Evolutionary conservation across 2,113 vertebrate genomes (phyloP), one percentile per base, ranked within the genome.

Genomic region (Turnix velox): DNA sequence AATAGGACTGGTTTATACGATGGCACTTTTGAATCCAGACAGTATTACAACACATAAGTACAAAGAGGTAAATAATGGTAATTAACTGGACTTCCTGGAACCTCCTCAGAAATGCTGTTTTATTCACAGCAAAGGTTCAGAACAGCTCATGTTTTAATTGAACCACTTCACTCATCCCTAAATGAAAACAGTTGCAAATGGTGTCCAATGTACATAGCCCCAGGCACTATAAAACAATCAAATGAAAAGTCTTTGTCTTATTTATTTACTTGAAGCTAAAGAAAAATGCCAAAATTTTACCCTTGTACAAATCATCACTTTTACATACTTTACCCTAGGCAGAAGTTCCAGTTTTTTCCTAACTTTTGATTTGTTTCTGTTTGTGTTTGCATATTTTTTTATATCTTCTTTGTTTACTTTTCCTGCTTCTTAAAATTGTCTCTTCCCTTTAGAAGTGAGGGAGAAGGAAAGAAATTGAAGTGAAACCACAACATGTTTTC

Each of bases 151-250:
- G 84, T 89, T 96, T 76, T 94, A 93, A 92, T 85, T 89, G 94
- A 93, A 96, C 95, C 94, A 94, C 91, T 97, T 96, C 94, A 96
- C 87, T 97, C 87, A 88, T 81, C 76, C 51, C 71, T 97, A 97
- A 97, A 93, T 95, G 95, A 94, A 97, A 97, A 80, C 97, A 97
- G 87, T 92, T 97, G 92, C 85, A 63, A 79, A 80, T 58, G 94
- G 80, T 77, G 82, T 95, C 93, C 93, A 95, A 95, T 75, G 82
- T 96, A 94, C 95, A 93, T 95, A 94, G 92, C 97, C 92, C 45
- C 58, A 28, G 89, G 97, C 93, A 23, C 80, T 54, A 54, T 24
- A 92, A 94, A 95, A 88, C 95, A 94, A 95, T 96, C 94, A 91
- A 84, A 93, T 95, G 95, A 95, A 95, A 95, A 94, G 91, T 95